These are phyloP conservation scores for Eristalis pertinax DNA, from an alignment of 2,888 invertebrate genomes.

Conservation along the genomic window DNA sequence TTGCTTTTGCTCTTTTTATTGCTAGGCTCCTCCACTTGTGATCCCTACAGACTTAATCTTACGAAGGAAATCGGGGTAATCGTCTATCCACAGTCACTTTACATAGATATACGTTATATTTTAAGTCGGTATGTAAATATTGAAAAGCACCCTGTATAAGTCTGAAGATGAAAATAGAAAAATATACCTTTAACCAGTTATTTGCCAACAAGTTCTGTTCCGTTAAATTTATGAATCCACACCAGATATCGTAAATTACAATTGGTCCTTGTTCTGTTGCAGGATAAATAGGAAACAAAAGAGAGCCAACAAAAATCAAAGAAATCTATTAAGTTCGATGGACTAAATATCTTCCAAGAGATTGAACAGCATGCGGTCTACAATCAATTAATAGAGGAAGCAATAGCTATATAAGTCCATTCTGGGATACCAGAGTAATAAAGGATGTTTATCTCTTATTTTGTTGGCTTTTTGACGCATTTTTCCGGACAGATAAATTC, in stretches of 20 bases:
- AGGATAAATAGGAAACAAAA: background rate
- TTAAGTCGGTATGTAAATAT: too few relatives aligned
- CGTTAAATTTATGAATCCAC: background rate
- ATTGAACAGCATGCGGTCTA: background rate
- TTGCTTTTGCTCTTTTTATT: too few relatives aligned
- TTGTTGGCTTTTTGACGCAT: background rate
- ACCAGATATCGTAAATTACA: background rate
- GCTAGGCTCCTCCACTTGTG: too few relatives aligned
- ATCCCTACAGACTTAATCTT: too few relatives aligned
- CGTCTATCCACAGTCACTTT: too few relatives aligned
- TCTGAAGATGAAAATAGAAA: too few relatives aligned
- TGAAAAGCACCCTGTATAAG: too few relatives aligned
- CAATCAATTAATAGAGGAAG: background rate
- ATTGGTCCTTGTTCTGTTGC: background rate
- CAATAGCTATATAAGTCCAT: background rate
- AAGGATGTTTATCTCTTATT: background rate
- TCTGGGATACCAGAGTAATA: background rate
- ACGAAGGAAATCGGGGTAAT: too few relatives aligned
- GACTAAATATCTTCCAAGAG: background rate
- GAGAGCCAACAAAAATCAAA: background rate
- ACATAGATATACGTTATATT: too few relatives aligned
- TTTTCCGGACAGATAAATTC: background rate
- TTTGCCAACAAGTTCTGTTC: background rate
- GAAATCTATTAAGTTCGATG: background rate
- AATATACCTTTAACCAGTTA: too few relatives aligned